A percentile compares a stretch with the other conserved stretches of the same genome.
phyloP scores from a whole-genome alignment of 2,797 vertebrate species.

The Pangasius krempfi region DNA sequence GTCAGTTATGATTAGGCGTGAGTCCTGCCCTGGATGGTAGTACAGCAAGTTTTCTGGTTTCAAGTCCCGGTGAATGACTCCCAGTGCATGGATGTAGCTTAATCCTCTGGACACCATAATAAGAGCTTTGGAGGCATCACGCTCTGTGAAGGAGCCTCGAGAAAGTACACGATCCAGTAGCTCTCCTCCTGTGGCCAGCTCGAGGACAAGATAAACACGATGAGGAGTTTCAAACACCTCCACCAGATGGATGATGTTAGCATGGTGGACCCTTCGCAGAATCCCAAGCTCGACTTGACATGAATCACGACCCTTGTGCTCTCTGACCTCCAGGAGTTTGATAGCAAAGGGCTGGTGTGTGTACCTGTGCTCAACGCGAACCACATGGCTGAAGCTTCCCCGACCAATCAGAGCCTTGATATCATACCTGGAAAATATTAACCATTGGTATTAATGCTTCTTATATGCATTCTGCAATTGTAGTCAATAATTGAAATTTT shows the following conservation, averaged over 20 bases:
- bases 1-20: conserved; percentile 68
- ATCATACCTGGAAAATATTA: conserved; percentile 67
- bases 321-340: conserved; percentile 72
- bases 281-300: conserved; percentile 69
- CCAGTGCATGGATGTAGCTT: conserved; percentile 67
- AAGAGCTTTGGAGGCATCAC: conserved; percentile 67
- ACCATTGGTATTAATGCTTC: conserved; percentile 18
- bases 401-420: conserved; percentile 75
- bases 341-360: conserved; percentile 72
- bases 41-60: conserved; percentile 72
- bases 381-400: conserved; percentile 72
- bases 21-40: conserved; percentile 70
- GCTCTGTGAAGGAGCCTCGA: conserved; percentile 68
- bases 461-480: not conserved
- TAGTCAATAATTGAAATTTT: conserved; percentile 21
- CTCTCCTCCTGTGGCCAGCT: conserved; percentile 71
- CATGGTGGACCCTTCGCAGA: conserved; percentile 66
- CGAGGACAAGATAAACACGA: conserved; percentile 70
- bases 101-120: conserved; percentile 66
- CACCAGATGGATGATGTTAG: conserved; percentile 67
- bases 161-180: conserved; percentile 69
- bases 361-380: conserved; percentile 68
- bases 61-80: conserved; percentile 68
- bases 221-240: conserved; percentile 71
- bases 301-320: conserved; percentile 63